Conservation (phyloP, 2,888 invertebrate genomes). For the Sympetrum striolatum region DNA sequence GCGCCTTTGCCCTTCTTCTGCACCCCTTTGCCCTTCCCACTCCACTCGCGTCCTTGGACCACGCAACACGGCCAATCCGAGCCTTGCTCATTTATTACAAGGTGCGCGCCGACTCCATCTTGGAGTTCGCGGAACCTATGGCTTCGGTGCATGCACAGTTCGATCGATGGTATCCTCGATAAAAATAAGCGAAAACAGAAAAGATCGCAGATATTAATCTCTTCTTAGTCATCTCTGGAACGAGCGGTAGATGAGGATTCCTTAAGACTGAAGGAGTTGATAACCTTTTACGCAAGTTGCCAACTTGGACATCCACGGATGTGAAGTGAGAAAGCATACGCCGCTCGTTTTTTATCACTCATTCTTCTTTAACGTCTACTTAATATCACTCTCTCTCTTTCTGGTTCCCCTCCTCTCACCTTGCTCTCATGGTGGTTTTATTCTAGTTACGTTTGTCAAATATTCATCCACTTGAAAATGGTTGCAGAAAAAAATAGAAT, state of each 20-base stretch:
- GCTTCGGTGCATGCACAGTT: neutral
- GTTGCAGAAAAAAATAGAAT: neutral
- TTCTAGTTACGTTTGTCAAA: neutral
- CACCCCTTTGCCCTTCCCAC: neutral
- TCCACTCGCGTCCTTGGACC: neutral
- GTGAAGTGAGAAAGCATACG: neutral
- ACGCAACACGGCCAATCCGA: constrained; percentile 18
- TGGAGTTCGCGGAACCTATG: neutral
- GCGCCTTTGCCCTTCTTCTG: too few relatives aligned
- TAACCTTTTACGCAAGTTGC: neutral
- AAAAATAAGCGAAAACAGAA: neutral
- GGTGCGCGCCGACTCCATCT: constrained; percentile 12
- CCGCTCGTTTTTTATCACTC: neutral
- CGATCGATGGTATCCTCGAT: neutral
- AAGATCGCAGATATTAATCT: too few relatives aligned
- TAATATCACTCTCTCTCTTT: neutral
- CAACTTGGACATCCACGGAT: neutral
- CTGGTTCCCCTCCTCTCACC: neutral
- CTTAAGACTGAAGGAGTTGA: neutral
- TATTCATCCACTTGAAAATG: neutral
- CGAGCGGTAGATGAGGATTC: neutral
- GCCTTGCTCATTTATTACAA: constrained; percentile 10
- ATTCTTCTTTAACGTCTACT: neutral
- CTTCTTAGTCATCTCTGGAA: neutral
- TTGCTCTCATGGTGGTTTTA: neutral